Evolutionary conservation across 2,113 vertebrate genomes (phyloP), one percentile per base, ranked within the genome.

Genomic region (Pteropus alecto): DNA sequence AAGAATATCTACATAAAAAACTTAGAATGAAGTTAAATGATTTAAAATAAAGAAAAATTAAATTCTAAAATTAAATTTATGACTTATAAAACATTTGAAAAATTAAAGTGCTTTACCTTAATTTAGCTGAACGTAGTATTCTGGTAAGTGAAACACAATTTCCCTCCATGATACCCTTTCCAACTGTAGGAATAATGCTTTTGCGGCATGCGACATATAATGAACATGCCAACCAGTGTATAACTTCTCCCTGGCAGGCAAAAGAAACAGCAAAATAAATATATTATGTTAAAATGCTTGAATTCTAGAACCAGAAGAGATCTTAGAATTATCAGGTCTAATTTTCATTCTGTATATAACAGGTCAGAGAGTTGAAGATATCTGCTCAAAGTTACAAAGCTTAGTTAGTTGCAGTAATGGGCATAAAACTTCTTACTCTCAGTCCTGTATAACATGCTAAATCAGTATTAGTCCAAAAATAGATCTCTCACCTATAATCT

Each of bases 121-220:
- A 98, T 93, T 99, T 99, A 63, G 99, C 98, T 3, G 99, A 99
- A 86, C 99, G 99, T 10, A 99, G 99, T 98, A 99, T 99, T 97
- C 99, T 99, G 35, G 99, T 99, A 92, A 99, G 99, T 21, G 99
- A 99, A 63, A 99, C 99, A 61, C 99, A 99, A 98, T 99, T 99
- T 76, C 99, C 99, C 98, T 99, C 99, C 99, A 99, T 99, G 94
- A 99, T 93, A 1, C 99, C 99, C 97, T 99, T 99, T 6, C 99
- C 99, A 95, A 99, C 99, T 0, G 99, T 99, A 93, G 99, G 99
- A 86, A 99, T 99, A 77, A 98, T 98, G 61, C 99, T 99, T 97
- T 99, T 99, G 89, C 99, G 99, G 91, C 99, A 99, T 93, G 99
- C 99, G 1, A 99, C 99, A 35, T 99, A 99, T 10, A 99, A 99